phyloP scores from a whole-genome alignment of 1,140 invertebrate genomes.

The Charaxes varanes region DNA sequence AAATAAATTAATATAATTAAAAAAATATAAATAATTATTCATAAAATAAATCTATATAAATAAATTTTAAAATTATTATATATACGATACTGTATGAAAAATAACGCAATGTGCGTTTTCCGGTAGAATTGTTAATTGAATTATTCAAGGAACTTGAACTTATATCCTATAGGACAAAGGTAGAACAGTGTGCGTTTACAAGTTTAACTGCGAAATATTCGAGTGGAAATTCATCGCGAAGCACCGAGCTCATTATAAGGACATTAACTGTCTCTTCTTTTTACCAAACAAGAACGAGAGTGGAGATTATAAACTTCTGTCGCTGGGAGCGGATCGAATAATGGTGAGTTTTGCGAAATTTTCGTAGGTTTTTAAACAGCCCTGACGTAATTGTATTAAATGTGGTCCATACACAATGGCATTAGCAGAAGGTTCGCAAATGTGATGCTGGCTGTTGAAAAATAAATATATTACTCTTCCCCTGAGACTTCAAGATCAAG shows the following conservation, averaged over 20 bases:
- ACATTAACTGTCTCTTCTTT: constrained; percentile 74
- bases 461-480: no score
- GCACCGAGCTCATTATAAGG: constrained; percentile 74
- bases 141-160: constrained; percentile 8
- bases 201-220: constrained; percentile 50
- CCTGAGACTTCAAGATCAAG: no score
- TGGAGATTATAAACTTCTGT: constrained; percentile 67
- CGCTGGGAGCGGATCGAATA: constrained; percentile 76
- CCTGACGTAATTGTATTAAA: background rate
- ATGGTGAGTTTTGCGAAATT: constrained; percentile 69
- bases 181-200: constrained; percentile 72
- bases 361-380: background rate
- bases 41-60: no score
- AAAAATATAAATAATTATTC: background rate
- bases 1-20: no score
- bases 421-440: no score
- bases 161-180: constrained; percentile 71
- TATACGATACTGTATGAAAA: no score
- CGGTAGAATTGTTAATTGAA: background rate
- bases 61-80: background rate
- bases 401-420: background rate
- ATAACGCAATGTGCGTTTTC: no score
- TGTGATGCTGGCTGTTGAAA: no score
- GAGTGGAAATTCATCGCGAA: constrained; percentile 76
- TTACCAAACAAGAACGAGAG: constrained; percentile 35